Evolutionary conservation across 2,797 vertebrate genomes (phyloP).

Genomic region (Tarsius wallacei): DNA sequence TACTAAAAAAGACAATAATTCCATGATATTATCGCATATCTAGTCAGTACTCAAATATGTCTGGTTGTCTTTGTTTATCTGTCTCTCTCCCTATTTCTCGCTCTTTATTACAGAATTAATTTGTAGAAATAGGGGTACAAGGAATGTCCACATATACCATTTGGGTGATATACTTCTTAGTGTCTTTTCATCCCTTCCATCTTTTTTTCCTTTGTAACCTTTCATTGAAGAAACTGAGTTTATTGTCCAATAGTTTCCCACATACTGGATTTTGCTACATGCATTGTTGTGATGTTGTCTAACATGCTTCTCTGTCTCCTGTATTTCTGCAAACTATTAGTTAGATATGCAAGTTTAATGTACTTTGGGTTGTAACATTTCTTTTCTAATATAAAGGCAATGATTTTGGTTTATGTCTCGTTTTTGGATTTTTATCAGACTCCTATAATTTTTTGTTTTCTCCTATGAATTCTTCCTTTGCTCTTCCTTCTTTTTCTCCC

Average conservation of each 20-base stretch:
- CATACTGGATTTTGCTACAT: slow-evolving; percentile 5
- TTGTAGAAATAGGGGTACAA: slow-evolving; percentile 38
- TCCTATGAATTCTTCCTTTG: not conserved
- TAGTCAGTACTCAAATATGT: not conserved
- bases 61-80: not conserved
- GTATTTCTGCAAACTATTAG: slow-evolving; percentile 39
- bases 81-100: too few relatives aligned
- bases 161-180: not conserved
- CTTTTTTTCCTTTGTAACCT: not conserved
- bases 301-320: not conserved
- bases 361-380: not conserved
- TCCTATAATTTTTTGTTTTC: not conserved
- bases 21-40: not conserved
- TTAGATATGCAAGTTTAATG: slow-evolving; percentile 42
- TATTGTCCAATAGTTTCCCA: not conserved
- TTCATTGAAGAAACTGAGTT: not conserved
- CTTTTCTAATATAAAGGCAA: not conserved
- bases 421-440: not conserved
- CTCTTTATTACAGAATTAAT: not conserved
- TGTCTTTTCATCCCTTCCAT: not conserved
- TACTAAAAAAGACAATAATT: not conserved
- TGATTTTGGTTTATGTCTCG: not conserved
- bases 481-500: not conserved
- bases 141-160: not conserved
- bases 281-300: not conserved